A percentile compares a stretch with the other conserved stretches of the same genome.
These are phyloP conservation scores for Eupristina koningsbergeri DNA, from an alignment of 1,140 invertebrate species.

Conservation along the genomic window DNA sequence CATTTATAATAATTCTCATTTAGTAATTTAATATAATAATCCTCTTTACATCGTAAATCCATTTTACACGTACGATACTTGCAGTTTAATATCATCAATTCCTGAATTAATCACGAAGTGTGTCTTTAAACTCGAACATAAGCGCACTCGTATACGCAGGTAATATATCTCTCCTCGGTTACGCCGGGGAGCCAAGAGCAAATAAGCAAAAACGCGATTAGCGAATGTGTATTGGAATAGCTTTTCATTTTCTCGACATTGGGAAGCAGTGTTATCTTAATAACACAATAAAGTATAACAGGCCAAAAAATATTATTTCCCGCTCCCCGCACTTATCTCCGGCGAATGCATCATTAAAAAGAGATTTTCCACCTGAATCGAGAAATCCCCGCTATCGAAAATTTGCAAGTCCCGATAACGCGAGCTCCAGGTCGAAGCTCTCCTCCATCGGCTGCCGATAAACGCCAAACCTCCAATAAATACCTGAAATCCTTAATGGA, in stretches of 20 bases:
- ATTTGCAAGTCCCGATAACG: slow-evolving; percentile 56
- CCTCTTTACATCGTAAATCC: too few relatives aligned
- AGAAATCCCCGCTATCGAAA: slow-evolving; percentile 47
- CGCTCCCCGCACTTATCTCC: background rate
- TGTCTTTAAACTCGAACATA: background rate
- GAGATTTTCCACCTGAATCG: background rate
- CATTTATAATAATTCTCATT: too few relatives aligned
- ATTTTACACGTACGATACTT: too few relatives aligned
- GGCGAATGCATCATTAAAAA: background rate
- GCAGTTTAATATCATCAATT: background rate
- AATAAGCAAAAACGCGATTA: background rate
- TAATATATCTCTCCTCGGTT: background rate
- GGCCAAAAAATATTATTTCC: background rate
- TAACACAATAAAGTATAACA: background rate
- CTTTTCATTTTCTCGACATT: background rate
- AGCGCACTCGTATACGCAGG: background rate
- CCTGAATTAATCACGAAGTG: background rate
- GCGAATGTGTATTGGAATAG: background rate
- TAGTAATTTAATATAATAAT: too few relatives aligned
- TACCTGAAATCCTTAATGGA: slow-evolving; percentile 66
- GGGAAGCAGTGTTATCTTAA: background rate
- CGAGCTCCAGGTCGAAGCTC: background rate
- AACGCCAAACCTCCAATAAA: slow-evolving; percentile 57
- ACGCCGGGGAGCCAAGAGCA: background rate
- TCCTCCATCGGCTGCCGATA: background rate